phyloP scores from a whole-genome alignment of 2,888 invertebrate genomes.

The Monopis laevigella region DNA sequence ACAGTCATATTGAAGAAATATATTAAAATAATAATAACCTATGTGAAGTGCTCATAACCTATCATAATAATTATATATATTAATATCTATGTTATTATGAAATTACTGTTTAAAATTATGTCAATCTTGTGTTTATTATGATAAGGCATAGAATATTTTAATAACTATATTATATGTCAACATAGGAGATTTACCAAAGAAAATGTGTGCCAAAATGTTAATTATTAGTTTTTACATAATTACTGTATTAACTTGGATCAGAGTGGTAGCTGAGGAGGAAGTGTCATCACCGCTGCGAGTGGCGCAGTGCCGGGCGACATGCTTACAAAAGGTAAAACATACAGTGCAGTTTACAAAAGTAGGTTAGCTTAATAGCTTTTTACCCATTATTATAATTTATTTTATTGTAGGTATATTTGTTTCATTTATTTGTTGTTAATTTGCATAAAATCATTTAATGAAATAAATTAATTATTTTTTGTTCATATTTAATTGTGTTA shows the following conservation, averaged over 20 bases:
- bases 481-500: too few relatives aligned
- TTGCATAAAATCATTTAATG: too few relatives aligned
- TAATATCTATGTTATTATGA: not conserved
- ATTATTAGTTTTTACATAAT: constrained; percentile 59
- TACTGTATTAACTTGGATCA: constrained; percentile 56
- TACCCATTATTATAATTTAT: too few relatives aligned
- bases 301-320: constrained; percentile 77
- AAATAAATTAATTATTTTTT: too few relatives aligned
- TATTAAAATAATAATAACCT: not conserved
- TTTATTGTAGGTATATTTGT: too few relatives aligned
- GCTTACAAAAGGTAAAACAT: constrained; percentile 78
- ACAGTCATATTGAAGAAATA: too few relatives aligned
- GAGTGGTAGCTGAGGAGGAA: constrained; percentile 69
- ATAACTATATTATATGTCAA: too few relatives aligned
- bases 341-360: too few relatives aligned
- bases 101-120: not conserved
- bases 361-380: too few relatives aligned
- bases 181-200: constrained; percentile 54
- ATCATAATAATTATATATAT: not conserved
- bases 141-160: too few relatives aligned
- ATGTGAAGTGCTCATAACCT: not conserved
- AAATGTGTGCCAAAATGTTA: constrained; percentile 67
- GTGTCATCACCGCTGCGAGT: constrained; percentile 76
- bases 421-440: too few relatives aligned
- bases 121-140: constrained; percentile 47